Conservation (phyloP, 2,113 vertebrate species). For the Cranoglanis bouderius region DNA sequence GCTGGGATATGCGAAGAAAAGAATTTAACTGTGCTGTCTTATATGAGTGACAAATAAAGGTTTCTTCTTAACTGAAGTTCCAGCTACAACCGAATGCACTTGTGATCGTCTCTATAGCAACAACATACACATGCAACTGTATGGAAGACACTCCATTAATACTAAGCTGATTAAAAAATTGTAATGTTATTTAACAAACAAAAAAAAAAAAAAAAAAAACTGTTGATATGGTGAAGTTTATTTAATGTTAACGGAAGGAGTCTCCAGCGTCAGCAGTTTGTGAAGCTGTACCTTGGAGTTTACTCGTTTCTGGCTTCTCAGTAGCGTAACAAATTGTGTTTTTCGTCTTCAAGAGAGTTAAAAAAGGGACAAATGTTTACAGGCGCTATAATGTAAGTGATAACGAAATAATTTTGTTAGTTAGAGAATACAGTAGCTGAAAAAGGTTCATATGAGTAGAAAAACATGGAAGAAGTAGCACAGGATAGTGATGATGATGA, state of each 20-base stretch:
- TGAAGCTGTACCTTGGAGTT: no score
- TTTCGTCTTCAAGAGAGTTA: background rate
- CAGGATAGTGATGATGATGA: conserved; percentile 17
- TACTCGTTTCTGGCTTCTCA: no score
- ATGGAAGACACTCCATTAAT: background rate
- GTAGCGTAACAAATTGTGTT: background rate
- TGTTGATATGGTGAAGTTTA: background rate
- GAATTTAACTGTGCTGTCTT: background rate
- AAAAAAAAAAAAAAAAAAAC: background rate
- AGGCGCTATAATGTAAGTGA: background rate
- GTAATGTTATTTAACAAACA: background rate
- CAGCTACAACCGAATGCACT: background rate
- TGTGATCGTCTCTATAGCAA: background rate
- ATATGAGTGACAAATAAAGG: background rate
- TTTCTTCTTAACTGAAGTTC: background rate
- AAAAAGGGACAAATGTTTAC: background rate
- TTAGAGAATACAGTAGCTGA: background rate
- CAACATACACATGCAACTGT: background rate
- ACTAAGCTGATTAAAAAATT: background rate
- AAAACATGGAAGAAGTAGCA: background rate
- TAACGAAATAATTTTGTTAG: background rate
- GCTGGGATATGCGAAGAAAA: background rate
- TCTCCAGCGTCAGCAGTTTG: background rate
- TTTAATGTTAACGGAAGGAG: background rate
- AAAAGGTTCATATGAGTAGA: background rate